phyloP scores from a whole-genome alignment of 2,797 vertebrate species.

The Mycteria americana region DNA sequence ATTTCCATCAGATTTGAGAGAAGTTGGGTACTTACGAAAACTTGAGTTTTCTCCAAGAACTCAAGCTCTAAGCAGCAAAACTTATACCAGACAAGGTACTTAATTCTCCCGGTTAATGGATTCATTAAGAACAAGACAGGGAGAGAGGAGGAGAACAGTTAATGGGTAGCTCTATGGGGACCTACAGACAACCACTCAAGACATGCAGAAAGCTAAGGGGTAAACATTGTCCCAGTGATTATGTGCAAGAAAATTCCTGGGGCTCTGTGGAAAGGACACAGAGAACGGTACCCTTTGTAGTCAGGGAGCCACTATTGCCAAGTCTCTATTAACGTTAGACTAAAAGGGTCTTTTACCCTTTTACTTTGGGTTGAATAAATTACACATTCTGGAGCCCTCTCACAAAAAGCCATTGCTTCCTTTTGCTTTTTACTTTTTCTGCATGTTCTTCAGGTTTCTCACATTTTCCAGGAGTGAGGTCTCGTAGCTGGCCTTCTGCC shows the following conservation, averaged over 20 bases:
- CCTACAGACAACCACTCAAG: neutral
- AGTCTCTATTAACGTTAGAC: neutral
- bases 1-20: neutral
- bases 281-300: neutral
- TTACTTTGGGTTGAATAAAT: neutral
- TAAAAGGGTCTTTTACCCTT: neutral
- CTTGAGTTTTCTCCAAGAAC: neutral
- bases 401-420: neutral
- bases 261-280: neutral
- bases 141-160: neutral
- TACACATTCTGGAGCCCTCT: neutral
- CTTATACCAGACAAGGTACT: neutral
- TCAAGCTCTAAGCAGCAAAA: neutral
- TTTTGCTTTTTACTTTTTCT: neutral
- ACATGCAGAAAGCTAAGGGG: neutral
- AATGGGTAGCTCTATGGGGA: accelerated
- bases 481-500: neutral
- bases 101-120: neutral
- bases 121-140: neutral
- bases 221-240: neutral
- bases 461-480: neutral
- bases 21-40: neutral
- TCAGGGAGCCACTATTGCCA: neutral
- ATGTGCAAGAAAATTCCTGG: neutral
- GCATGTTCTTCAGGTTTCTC: neutral